phyloP scores from a whole-genome alignment of 2,113 vertebrate species.

The Naja naja region DNA sequence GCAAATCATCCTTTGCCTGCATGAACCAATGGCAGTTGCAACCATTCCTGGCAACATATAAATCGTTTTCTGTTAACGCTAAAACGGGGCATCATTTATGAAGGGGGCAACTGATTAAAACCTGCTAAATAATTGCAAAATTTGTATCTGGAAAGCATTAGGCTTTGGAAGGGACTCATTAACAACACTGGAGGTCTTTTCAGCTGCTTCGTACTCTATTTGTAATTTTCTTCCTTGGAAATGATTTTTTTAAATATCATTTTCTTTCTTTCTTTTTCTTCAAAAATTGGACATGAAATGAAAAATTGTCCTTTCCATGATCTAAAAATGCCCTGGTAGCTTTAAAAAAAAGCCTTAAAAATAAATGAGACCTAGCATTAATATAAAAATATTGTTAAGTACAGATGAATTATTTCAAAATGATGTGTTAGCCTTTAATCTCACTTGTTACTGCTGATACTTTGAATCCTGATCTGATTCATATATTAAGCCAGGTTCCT shows the following conservation, averaged over 20 bases:
- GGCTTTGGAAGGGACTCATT: conserved; percentile 18
- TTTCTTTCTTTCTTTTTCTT: no score
- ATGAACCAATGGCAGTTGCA: conserved; percentile 1
- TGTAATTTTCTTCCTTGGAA: conserved; percentile 12
- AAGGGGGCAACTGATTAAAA: conserved; percentile 19
- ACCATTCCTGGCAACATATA: neutral
- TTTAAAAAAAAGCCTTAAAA: neutral
- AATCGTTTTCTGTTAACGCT: conserved; percentile 11
- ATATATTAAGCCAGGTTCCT: neutral
- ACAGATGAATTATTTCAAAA: neutral
- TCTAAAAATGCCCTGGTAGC: neutral
- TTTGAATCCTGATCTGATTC: neutral
- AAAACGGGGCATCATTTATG: neutral
- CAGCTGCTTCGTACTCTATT: neutral
- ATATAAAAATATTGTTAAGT: neutral
- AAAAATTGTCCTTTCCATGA: neutral
- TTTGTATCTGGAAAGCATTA: conserved; percentile 30
- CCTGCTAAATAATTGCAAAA: conserved; percentile 37
- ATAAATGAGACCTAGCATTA: neutral
- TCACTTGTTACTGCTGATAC: neutral
- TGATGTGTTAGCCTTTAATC: neutral
- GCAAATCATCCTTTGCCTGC: neutral
- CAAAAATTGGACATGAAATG: neutral
- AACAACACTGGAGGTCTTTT: conserved; percentile 25
- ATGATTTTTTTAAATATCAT: no score